Percentiles rank a stretch among this genome's conserved stretches.
phyloP scores from a whole-genome alignment of 2,888 invertebrate genomes.

The Macrosiphum euphorbiae region DNA sequence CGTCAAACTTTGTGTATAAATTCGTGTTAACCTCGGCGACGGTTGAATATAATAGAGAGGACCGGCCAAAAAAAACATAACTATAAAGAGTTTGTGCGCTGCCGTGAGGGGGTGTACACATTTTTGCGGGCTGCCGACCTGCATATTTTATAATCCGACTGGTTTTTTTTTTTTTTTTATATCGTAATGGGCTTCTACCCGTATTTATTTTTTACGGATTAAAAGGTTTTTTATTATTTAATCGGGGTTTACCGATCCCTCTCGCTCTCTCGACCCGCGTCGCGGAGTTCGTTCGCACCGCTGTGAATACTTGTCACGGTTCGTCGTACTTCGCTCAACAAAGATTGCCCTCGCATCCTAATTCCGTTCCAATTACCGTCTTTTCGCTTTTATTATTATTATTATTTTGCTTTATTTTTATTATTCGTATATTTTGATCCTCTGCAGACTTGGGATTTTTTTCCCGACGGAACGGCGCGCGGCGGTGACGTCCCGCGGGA shows the following conservation, averaged over 20 bases:
- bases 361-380: constrained; percentile 62
- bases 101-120: not conserved
- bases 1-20: not conserved
- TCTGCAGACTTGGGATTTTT: constrained; percentile 42
- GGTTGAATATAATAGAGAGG: not conserved
- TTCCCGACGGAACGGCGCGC: not conserved
- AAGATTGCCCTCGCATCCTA: constrained; percentile 55
- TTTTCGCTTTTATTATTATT: constrained; percentile 62
- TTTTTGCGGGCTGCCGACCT: constrained; percentile 60
- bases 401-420: constrained; percentile 32
- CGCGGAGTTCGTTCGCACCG: constrained; percentile 37
- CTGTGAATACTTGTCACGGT: constrained; percentile 63
- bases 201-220: constrained; percentile 65
- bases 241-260: constrained; percentile 63
- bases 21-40: not conserved
- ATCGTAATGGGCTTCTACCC: constrained; percentile 57
- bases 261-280: constrained; percentile 19
- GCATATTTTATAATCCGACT: constrained; percentile 62
- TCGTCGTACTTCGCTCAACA: constrained; percentile 55
- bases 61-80: constrained; percentile 30
- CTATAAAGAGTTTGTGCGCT: not conserved
- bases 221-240: constrained; percentile 65
- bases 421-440: constrained; percentile 36
- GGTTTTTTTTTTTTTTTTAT: constrained; percentile 23
- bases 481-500: constrained; percentile 18